Base-by-base conservation (phyloP, 2,113 vertebrate species). In the Neotragus pygmaeus region DNA sequence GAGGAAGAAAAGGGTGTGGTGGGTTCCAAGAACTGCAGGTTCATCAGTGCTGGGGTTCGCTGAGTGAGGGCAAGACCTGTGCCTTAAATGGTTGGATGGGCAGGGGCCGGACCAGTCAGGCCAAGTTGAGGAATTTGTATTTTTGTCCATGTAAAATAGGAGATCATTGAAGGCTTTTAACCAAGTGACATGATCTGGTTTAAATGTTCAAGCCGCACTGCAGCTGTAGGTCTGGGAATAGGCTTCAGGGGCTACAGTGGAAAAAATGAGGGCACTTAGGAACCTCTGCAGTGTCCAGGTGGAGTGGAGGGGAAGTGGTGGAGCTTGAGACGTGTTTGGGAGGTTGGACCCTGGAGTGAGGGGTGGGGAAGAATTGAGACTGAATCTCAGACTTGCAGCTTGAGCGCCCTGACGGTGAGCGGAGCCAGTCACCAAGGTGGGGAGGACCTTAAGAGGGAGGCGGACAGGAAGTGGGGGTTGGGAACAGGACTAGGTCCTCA, bases 381-480 rank as follows among this genome's bases (percentile, higher is more conserved):
- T 75, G 70, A 13, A n/a, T 28, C 27, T 60, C 73, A 3, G 2
- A 14, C 75, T 30, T 91, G 15, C 30, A 13, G 53, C 53, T 13
- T 57, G 17, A 73, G 62, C 70, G 43, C 19, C 47, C 14, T 27
- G 28, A 13, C 5, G 16, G 51, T 12, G 30, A 39, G 28, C 16
- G 28, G 39, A 49, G 28, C 10, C 28, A 2, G 10, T 75, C n/a
- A 25, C 27, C 30, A 3, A 5, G 2, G 8, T 13, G 51, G 39
- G 27, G 27, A 64, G 60, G 53, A n/a, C 43, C 13, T 55, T 47
- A 19, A 43, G 84, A 80, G 28, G 8, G 14, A 12, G 14, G 45
- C 2, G 0, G 3, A 19, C 23, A 43, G 23, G 27, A 43, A 33
- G 25, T 3, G 0, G 30, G 45, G 17, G 0, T 1, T 0, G 3